phyloP scores from a whole-genome alignment of 2,113 vertebrate species.

The Spheniscus mendiculus region DNA sequence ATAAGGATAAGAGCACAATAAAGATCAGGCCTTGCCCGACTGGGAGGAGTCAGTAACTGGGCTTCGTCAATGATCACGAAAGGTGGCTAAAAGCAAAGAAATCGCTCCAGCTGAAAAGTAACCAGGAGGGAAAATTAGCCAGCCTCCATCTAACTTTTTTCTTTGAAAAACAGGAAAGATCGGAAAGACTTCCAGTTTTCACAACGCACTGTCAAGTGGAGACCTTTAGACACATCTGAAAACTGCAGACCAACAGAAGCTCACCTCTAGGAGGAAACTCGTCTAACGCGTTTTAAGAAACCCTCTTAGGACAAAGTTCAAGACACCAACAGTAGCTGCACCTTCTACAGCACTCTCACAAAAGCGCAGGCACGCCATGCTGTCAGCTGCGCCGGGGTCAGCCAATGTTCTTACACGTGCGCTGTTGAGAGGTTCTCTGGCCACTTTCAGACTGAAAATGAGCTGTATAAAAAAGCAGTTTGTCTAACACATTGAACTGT shows the following conservation, averaged over 20 bases:
- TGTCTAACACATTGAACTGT: not conserved
- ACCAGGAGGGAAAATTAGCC: not conserved
- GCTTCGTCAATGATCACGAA: no score
- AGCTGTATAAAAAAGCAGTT: not conserved
- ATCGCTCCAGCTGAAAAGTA: not conserved
- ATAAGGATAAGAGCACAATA: not conserved
- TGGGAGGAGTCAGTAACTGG: no score
- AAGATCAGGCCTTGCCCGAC: not conserved
- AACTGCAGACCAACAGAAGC: not conserved
- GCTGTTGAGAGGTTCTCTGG: not conserved
- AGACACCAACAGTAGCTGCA: not conserved
- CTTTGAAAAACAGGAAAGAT: not conserved
- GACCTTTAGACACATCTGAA: not conserved
- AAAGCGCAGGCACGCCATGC: accelerated
- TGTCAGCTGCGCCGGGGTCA: not conserved
- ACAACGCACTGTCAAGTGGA: not conserved
- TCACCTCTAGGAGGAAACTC: not conserved
- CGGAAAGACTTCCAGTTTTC: not conserved
- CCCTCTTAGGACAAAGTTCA: not conserved
- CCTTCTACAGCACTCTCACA: no score
- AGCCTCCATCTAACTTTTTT: not conserved
- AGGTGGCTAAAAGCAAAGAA: not conserved
- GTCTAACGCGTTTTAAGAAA: not conserved
- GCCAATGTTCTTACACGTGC: accelerated
- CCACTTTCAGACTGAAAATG: not conserved